These are phyloP conservation scores for Orthosia cruda DNA, from an alignment of 2,888 invertebrate genomes.

Conservation along the genomic window DNA sequence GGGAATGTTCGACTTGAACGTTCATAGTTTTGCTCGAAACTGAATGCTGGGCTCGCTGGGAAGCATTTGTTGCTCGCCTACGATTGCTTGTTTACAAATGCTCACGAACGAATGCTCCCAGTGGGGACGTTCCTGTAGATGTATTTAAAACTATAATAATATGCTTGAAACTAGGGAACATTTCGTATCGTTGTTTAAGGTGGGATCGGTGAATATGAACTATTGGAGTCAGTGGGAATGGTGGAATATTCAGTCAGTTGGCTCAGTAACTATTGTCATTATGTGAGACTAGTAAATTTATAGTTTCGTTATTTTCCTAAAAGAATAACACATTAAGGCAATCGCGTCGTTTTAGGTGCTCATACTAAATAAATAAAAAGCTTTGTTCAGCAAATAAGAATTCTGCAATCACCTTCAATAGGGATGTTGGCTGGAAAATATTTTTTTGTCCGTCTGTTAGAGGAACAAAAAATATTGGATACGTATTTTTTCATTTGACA, in stretches of 20 bases:
- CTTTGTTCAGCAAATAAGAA: conserved; percentile 32
- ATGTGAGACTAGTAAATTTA: conserved; percentile 62
- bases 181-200: conserved; percentile 79
- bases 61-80: too few relatives aligned
- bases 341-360: conserved; percentile 47
- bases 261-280: conserved; percentile 75
- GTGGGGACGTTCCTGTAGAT: too few relatives aligned
- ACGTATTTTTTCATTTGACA: too few relatives aligned
- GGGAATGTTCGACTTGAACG: too few relatives aligned
- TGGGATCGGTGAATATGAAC: conserved; percentile 83
- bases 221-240: conserved; percentile 80
- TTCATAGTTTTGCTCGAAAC: too few relatives aligned
- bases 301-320: conserved; percentile 57
- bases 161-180: conserved; percentile 78
- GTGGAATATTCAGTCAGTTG: conserved; percentile 77
- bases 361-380: conserved; percentile 42
- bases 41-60: too few relatives aligned
- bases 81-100: too few relatives aligned
- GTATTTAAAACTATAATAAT: conserved; percentile 69
- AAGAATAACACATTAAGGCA: conserved; percentile 66
- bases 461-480: too few relatives aligned
- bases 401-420: conserved; percentile 12
- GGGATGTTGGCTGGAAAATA: too few relatives aligned
- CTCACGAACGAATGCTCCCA: too few relatives aligned
- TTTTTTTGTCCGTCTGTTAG: too few relatives aligned